Percentiles rank a stretch among this genome's conserved stretches.
phyloP scores from a whole-genome alignment of 2,888 invertebrate species.

The Drosophila algonquin region DNA sequence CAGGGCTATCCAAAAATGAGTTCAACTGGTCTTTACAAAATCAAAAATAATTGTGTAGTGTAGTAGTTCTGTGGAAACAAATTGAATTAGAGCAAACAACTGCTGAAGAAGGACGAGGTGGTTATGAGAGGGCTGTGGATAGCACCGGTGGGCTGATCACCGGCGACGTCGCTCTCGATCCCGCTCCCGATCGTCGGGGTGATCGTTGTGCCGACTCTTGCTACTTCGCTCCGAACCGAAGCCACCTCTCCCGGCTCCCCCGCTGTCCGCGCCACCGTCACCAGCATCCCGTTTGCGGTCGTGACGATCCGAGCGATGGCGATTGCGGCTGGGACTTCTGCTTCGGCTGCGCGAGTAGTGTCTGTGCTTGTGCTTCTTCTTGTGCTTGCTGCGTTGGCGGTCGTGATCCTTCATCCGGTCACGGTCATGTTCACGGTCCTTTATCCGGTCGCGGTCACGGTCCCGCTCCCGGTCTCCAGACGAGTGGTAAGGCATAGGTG shows the following conservation, averaged over 20 bases:
- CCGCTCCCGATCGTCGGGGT: conserved; percentile 63
- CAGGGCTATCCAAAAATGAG: conserved; percentile 17
- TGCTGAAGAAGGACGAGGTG: conserved; percentile 1
- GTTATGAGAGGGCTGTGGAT: conserved; percentile 1
- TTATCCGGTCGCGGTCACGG: background rate
- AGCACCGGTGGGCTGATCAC: conserved; percentile 41
- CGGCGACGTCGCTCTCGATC: conserved; percentile 64
- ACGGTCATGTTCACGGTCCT: conserved; percentile 50
- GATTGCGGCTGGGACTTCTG: conserved; percentile 69
- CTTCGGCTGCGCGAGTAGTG: conserved; percentile 81
- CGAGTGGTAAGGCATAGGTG: conserved; percentile 34
- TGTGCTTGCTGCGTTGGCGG: conserved; percentile 80
- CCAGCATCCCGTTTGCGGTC: conserved; percentile 57
- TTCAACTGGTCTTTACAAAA: conserved; percentile 7
- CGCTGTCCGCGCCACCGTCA: background rate
- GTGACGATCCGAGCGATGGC: conserved; percentile 61
- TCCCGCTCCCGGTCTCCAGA: conserved; percentile 55
- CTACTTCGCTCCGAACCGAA: conserved; percentile 53
- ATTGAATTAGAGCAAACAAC: conserved; percentile 28
- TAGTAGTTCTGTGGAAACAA: conserved; percentile 30
- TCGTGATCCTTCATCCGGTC: conserved; percentile 28
- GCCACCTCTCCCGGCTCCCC: background rate
- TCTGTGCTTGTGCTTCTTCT: conserved; percentile 82
- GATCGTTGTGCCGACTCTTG: conserved; percentile 52
- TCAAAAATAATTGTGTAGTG: conserved; percentile 17